phyloP scores from a whole-genome alignment of 35 echinoderm and acorn worm genomes.

The Chiridota heheva region DNA sequence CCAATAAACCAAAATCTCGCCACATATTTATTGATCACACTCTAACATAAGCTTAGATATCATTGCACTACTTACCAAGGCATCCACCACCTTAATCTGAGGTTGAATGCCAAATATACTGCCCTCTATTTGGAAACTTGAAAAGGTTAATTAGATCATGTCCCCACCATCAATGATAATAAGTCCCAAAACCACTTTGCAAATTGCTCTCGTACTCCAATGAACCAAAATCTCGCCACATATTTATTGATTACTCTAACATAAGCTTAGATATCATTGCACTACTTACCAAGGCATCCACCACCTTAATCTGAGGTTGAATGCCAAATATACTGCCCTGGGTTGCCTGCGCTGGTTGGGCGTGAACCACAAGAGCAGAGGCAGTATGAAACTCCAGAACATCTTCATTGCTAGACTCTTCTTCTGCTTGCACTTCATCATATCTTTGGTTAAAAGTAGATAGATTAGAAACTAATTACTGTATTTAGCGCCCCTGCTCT shows the following conservation, averaged over 20 bases:
- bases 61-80: neutral
- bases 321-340: neutral
- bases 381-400: neutral
- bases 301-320: neutral
- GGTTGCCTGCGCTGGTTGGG: neutral
- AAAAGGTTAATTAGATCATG: too few species aligned
- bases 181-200: too few species aligned
- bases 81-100: neutral
- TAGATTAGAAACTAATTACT: neutral
- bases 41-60: neutral
- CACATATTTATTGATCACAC: too few species aligned
- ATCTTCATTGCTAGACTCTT: neutral
- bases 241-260: neutral
- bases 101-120: neutral
- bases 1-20: too few species aligned
- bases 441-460: conserved; percentile 24
- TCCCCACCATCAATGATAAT: too few species aligned
- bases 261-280: neutral
- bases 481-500: too few species aligned
- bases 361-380: neutral
- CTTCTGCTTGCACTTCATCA: neutral
- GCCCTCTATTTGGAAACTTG: too few species aligned
- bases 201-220: too few species aligned
- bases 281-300: conserved; percentile 9
- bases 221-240: too few species aligned